Evolutionary conservation across 2,888 invertebrate species (phyloP), one percentile per base, ranked within the genome.

Genomic region (Mesoligia furuncula): DNA sequence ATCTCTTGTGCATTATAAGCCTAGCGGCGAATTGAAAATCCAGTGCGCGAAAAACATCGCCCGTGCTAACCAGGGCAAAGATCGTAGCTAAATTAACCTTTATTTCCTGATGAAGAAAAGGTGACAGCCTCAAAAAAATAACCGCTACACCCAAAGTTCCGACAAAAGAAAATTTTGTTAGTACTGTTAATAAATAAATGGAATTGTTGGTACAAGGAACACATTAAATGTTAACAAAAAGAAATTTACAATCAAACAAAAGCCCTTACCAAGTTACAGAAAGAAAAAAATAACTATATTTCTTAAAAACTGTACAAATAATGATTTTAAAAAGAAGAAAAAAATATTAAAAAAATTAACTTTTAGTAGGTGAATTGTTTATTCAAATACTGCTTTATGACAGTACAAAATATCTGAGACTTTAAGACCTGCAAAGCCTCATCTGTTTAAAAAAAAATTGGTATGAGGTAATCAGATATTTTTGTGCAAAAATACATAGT

Each of bases 361-460:
- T 68, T 73, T 65, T 59, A 45, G 8, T 31, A 74, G 15, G 67
- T 73, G 13, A 48, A 81, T 66, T 68, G 48, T 61, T 57, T 51
- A 39, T 31, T 65, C 31, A 62, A 51, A 61, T 27, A 66, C 36
- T 73, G 67, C 75, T 75, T 72, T 76, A 66, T 54, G 48, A 42
- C 54, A 9, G 13, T 45, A 17, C 57, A 80, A 79, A 81, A 78
- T 65, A 61, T 64, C 73, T 65, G 36, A 57, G 24, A 64, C 57
- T 31, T 48, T 6, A 39, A 42, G 27, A 65, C 62, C 81, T 81
- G 0, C 77, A 62, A 69, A 77, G 48, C 68, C 75, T 77, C 85
- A 85, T 78, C 83, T 71, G 73, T 67, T 67, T 45, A 39, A 0
- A 81, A 85, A 86, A 80, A 86, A 84, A 85, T 64, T 86, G 70